phyloP scores from a whole-genome alignment of 2,113 vertebrate species.

The Hyla sarda region DNA sequence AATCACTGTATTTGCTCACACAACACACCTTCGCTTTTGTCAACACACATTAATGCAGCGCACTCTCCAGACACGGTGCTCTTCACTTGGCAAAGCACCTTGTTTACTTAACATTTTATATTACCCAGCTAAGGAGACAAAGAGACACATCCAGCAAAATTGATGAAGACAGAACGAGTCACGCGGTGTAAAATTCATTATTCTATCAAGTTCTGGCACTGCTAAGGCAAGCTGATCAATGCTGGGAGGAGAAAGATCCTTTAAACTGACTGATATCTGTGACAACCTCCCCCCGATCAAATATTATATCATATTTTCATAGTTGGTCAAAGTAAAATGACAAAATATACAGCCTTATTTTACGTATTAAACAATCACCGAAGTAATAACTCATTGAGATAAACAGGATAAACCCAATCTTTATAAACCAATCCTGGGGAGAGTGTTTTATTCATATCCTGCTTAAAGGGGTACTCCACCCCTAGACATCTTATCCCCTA shows the following conservation, averaged over 20 bases:
- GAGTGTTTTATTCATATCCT: too few relatives aligned
- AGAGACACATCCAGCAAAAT: conserved; percentile 46
- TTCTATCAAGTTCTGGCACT: conserved; percentile 60
- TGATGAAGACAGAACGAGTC: conserved; percentile 69
- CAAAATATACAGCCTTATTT: neutral
- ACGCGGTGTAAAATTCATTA: conserved; percentile 69
- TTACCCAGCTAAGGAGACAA: conserved; percentile 13
- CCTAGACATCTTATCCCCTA: too few relatives aligned
- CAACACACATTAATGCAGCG: conserved; percentile 41
- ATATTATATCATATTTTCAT: conserved; percentile 21
- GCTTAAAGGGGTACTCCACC: too few relatives aligned
- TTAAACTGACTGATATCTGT: conserved; percentile 30
- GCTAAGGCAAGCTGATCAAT: conserved; percentile 21
- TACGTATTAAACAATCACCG: neutral
- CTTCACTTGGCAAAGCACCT: conserved; percentile 16
- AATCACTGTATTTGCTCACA: conserved; percentile 16
- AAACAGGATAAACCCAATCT: neutral
- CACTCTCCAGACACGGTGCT: conserved; percentile 14
- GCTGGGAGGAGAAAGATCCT: conserved; percentile 5
- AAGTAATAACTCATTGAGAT: neutral
- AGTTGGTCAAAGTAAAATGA: conserved; percentile 1
- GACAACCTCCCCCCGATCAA: conserved; percentile 43
- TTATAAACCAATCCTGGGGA: too few relatives aligned
- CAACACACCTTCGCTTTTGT: conserved; percentile 24
- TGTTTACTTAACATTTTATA: conserved; percentile 51